Conservation (phyloP, 2,113 vertebrate species). For the Todiramphus chloris region DNA sequence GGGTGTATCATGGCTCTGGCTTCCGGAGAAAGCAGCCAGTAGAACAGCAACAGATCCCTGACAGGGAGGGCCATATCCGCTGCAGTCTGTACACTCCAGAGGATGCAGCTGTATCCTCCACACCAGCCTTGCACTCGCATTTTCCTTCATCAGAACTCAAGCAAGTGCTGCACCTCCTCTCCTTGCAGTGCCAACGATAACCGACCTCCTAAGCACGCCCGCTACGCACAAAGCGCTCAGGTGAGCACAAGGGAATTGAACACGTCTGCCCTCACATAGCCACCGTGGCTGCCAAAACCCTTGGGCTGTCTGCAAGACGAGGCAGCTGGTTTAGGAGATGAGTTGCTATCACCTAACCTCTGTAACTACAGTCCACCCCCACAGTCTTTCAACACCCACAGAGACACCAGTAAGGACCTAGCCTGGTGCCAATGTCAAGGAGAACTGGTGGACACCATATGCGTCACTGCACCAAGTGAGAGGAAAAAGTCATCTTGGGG, state of each 20-base stretch:
- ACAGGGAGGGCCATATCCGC: background rate
- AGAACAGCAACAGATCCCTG: conserved; percentile 15
- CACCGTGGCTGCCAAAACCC: background rate
- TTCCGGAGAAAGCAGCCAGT: conserved; percentile 28
- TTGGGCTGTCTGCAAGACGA: background rate
- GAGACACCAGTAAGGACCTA: background rate
- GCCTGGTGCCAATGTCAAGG: background rate
- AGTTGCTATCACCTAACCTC: background rate
- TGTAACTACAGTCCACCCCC: background rate
- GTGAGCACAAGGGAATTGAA: background rate
- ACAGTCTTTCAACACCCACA: background rate
- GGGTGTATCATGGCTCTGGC: background rate
- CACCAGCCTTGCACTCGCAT: background rate
- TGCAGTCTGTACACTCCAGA: background rate
- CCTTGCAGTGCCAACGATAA: background rate
- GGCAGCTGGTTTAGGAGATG: background rate
- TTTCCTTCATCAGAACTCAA: background rate
- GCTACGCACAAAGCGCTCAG: background rate
- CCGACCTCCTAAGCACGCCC: background rate
- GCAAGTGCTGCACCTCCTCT: background rate
- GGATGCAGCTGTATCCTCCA: conserved; percentile 70
- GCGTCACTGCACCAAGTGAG: background rate
- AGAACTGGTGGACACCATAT: background rate
- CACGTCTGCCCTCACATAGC: rapidly evolving
- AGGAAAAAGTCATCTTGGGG: background rate